Conservation (phyloP, 2,797 vertebrate genomes). For the Centropyge bicolor region DNA sequence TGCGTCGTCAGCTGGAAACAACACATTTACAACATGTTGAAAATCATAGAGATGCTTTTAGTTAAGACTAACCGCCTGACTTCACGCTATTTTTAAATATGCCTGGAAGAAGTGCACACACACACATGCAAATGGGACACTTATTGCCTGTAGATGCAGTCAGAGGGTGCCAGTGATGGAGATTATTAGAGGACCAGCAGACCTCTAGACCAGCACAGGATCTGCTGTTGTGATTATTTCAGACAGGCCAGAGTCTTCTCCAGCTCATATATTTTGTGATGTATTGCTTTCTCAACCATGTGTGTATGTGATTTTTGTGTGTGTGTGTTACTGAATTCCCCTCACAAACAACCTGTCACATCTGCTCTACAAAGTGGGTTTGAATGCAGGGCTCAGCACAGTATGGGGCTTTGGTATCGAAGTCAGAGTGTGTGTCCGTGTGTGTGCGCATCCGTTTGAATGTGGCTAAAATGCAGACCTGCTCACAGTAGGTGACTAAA, state of each 20-base stretch:
- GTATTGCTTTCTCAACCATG: constrained; percentile 2
- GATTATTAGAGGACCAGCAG: constrained; percentile 37
- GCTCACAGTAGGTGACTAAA: constrained; percentile 45
- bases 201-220: constrained; percentile 10
- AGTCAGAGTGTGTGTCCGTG: constrained; percentile 12
- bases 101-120: constrained; percentile 10
- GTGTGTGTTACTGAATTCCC: constrained; percentile 16
- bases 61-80: not conserved
- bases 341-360: constrained; percentile 71
- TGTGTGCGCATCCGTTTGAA: constrained; percentile 6
- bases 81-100: constrained; percentile 38
- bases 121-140: constrained; percentile 15
- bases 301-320: constrained; percentile 33
- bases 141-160: constrained; percentile 32
- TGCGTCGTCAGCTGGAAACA: not conserved
- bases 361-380: constrained; percentile 53
- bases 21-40: not conserved
- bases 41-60: constrained; percentile 26
- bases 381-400: constrained; percentile 54
- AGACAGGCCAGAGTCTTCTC: constrained; percentile 38
- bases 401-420: constrained; percentile 41
- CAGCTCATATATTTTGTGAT: constrained; percentile 1
- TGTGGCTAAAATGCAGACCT: constrained; percentile 22
- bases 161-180: constrained; percentile 28
- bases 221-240: constrained; percentile 40